Base-by-base conservation (phyloP, 2,888 invertebrate genomes). In the Thecocarcelia acutangulata region DNA sequence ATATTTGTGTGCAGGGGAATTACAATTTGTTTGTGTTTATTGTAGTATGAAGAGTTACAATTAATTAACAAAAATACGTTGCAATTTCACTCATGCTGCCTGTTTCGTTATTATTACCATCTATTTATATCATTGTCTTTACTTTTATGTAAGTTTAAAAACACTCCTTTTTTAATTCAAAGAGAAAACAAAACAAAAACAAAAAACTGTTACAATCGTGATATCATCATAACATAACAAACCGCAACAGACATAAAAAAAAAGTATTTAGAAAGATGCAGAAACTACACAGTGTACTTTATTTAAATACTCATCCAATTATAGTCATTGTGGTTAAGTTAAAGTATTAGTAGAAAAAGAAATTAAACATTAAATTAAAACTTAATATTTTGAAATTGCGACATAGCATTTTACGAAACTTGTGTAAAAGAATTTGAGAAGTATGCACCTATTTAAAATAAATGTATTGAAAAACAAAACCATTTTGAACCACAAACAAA, bases 11-110 rank as follows among this genome's bases (percentile, higher is more conserved):
- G 40, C 17, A 61, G 56, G 56, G 54, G 54, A 13, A 15, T 44
- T 24, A 4, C 52, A 21, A 37, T 42, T 73, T 64, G 33, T 79
- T 48, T 37, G 15, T 15, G 9, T 40, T 54, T 37, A 19, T 28
- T 69, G 1, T 70, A 3, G 44, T 69, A 56, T 19, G 59, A 80
- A 77, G 58, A 82, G 77, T 77, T 74, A 80, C 84, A 85, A 85
- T 85, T 85, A 85, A 85, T 85, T 85, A 84, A 84, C 77, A 84
- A 83, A 85, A 83, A 83, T 84, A 84, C 84, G 84, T 81, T 83
- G 81, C 74, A 74, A 73, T 70, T 83, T 54, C 52, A 59, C 52
- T 58, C 48, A 56, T 11, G 17, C 28, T 76, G 52, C 42, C 70
- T 59, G 33, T 33, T 33, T 33, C 9, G 33, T 66, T 66, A 44